Evolutionary conservation across 1,140 invertebrate species (phyloP).

Genomic region (Solenopsis invicta): DNA sequence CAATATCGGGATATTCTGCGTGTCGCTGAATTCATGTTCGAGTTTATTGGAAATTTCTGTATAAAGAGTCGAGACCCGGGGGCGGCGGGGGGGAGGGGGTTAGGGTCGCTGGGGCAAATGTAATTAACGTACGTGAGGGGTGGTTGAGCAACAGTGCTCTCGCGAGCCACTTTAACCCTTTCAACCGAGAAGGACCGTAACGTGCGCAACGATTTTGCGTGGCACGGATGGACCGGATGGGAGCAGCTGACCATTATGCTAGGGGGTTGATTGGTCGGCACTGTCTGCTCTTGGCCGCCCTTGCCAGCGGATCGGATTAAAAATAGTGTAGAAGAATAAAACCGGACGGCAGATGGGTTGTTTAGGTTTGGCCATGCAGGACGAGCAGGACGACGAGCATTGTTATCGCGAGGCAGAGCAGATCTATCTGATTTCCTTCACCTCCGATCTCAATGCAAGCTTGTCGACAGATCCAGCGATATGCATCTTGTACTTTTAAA

Average conservation of each 20-base stretch:
- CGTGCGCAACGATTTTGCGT: conserved; percentile 73
- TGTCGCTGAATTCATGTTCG: background rate
- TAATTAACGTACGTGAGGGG: conserved; percentile 64
- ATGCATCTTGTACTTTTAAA: background rate
- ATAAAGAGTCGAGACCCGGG: conserved; percentile 27
- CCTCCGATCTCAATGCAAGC: conserved; percentile 26
- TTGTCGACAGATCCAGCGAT: conserved; percentile 39
- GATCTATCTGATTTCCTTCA: conserved; percentile 49
- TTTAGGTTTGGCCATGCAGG: conserved; percentile 60
- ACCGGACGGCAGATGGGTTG: conserved; percentile 83
- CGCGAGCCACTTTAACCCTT: conserved; percentile 69
- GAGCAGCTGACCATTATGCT: conserved; percentile 81
- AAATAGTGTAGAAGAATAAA: conserved; percentile 82
- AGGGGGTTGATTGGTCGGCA: conserved; percentile 55
- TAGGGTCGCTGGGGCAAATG: conserved; percentile 45
- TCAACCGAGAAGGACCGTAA: conserved; percentile 55
- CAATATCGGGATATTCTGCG: background rate
- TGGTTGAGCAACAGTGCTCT: conserved; percentile 1
- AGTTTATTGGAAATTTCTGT: conserved; percentile 45
- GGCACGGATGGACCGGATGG: conserved; percentile 62
- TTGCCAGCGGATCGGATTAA: conserved; percentile 80
- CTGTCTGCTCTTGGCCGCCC: conserved; percentile 71
- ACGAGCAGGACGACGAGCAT: conserved; percentile 62
- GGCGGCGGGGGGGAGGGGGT: too few relatives aligned
- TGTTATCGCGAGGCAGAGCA: conserved; percentile 69